These are phyloP conservation scores for Troglohyphantes excavatus DNA, from an alignment of 2,888 invertebrate species.

Conservation along the genomic window DNA sequence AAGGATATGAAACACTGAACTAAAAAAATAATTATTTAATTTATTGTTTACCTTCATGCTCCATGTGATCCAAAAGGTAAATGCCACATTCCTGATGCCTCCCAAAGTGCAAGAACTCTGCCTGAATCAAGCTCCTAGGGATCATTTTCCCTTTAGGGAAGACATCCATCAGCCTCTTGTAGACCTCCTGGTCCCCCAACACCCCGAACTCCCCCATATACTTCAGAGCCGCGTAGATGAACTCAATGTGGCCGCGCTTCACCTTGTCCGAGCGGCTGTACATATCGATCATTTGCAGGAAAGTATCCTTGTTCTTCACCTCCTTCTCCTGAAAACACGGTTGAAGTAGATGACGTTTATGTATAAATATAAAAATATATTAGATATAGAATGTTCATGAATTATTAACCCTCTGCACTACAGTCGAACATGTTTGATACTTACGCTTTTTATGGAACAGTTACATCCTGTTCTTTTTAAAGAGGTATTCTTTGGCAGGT, in stretches of 20 bases:
- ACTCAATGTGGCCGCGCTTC: conserved; percentile 94
- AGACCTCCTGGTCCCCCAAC: conserved; percentile 85
- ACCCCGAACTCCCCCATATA: conserved; percentile 93
- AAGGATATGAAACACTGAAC: no score
- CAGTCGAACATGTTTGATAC: no score
- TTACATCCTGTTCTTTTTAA: no score
- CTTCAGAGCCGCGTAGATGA: conserved; percentile 93
- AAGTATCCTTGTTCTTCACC: conserved; percentile 85
- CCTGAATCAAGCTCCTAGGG: conserved; percentile 91
- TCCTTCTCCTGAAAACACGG: not conserved
- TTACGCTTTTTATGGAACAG: no score
- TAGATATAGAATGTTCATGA: no score
- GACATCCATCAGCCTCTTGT: conserved; percentile 92
- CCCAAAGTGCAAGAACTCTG: conserved; percentile 95
- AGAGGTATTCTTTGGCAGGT: no score
- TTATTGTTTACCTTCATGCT: conserved; percentile 91
- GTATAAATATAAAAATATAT: no score
- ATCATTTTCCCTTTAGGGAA: conserved; percentile 95
- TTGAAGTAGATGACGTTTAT: no score
- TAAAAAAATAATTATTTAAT: no score
- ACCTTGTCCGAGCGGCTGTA: conserved; percentile 88
- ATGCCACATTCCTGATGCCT: conserved; percentile 97
- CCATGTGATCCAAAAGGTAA: conserved; percentile 97
- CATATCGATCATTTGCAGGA: conserved; percentile 88
- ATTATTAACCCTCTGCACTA: no score